Base-by-base conservation (phyloP, 2,888 invertebrate genomes). In the Tenthredo distinguenda region DNA sequence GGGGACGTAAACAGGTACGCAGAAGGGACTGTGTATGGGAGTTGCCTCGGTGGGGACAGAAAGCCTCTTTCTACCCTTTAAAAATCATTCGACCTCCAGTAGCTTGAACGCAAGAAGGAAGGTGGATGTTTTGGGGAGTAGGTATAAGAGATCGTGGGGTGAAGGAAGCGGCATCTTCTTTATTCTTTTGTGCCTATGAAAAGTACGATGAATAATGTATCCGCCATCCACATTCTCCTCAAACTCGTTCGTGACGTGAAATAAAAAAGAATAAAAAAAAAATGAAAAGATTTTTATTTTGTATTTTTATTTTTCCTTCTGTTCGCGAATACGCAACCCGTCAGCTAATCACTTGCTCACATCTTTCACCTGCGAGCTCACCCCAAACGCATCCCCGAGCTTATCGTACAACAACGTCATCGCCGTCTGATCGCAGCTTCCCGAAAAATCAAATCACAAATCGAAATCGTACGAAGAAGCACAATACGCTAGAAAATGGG, bases 161-260 rank as follows among this genome's bases (percentile, higher is more conserved):
- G 81, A 62, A 81, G 21, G 81, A 62, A 81, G 21, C 55, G 77
- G 37, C 81, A 68, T 83, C 43, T 68, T 83, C 65, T 40, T 83
- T 68, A 83, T 83, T 83, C 83, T 83, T 83, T 83, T 43, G 68
- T 68, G 68, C 83, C 68, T 43, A 68, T 68, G 68, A 47, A 68
- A 83, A 83, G 31, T 68, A 26, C 68, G 83, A 83, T 83, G 83
- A 68, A 83, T 83, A 83, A 83, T 83, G 65, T 71, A 83, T 83
- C 47, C 47, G 68, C 50, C 37, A 43, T n/a, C 26, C 18, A 65
- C 81, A 58, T 81, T 62, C 40, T 62, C 81, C 62, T 21, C 62
- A 58, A 37, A 55, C 77, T 77, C 55, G 55, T 34, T 50, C 77
- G 50, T 50, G 31, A 68, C 5, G 40, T 40, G 10, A 21, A 74